phyloP scores from a whole-genome alignment of 2,797 vertebrate species.

The Coreius guichenoti region DNA sequence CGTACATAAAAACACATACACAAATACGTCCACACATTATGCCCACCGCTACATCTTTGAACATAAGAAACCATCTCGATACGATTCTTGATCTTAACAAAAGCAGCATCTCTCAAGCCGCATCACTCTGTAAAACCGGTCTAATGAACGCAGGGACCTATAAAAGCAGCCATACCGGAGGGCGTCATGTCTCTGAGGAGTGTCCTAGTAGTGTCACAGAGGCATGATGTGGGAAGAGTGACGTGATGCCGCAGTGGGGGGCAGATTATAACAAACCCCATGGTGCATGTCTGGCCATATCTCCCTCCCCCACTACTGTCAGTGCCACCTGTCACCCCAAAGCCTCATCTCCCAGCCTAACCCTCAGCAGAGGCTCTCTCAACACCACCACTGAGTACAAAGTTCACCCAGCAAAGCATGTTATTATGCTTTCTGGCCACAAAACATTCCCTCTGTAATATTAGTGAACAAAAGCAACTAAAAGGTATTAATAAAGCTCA shows the following conservation, averaged over 20 bases:
- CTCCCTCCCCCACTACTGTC: constrained; percentile 61
- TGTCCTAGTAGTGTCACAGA: constrained; percentile 47
- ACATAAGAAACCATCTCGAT: constrained; percentile 42
- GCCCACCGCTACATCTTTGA: constrained; percentile 13
- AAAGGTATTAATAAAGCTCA: constrained; percentile 40
- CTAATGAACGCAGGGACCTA: constrained; percentile 20
- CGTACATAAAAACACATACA: constrained; percentile 66
- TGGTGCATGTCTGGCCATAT: constrained; percentile 67
- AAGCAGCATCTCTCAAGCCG: constrained; percentile 5
- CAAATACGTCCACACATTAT: constrained; percentile 35
- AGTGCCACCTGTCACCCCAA: constrained; percentile 76
- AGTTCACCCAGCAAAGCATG: not conserved
- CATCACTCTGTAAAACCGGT: constrained; percentile 4
- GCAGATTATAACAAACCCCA: constrained; percentile 76
- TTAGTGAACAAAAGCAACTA: constrained; percentile 1
- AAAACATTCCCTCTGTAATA: not conserved
- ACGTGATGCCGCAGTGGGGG: constrained; percentile 75
- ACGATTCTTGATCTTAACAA: not conserved
- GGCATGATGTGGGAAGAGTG: constrained; percentile 57
- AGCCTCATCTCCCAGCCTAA: constrained; percentile 58
- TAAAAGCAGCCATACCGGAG: constrained; percentile 32
- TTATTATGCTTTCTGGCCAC: constrained; percentile 8
- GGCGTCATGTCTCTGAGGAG: constrained; percentile 43
- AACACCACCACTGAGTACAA: not conserved
- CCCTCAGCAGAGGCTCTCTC: constrained; percentile 37